Evolutionary conservation across 1,140 invertebrate genomes (phyloP).

Genomic region (Trissolcus basalis): DNA sequence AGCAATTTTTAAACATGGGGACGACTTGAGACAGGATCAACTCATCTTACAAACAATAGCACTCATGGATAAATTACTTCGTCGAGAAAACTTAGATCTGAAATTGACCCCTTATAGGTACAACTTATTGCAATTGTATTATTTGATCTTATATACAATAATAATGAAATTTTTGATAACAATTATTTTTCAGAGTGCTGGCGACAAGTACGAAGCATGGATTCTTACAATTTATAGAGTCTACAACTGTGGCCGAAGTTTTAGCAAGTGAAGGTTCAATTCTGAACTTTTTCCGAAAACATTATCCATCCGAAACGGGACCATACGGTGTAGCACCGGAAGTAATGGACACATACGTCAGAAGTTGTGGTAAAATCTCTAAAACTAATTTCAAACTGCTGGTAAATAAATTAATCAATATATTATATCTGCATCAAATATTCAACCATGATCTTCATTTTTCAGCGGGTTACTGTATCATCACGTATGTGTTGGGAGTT

Average conservation of each 20-base stretch:
- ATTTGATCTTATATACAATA: background rate
- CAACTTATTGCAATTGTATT: background rate
- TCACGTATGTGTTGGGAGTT: slow-evolving; percentile 97
- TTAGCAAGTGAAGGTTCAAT: slow-evolving; percentile 90
- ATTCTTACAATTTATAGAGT: slow-evolving; percentile 98
- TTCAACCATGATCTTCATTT: slow-evolving; percentile 17
- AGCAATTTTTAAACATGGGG: slow-evolving; percentile 98
- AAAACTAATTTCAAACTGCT: background rate
- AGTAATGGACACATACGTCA: slow-evolving; percentile 98
- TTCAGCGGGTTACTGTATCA: slow-evolving; percentile 97
- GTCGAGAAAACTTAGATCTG: slow-evolving; percentile 95
- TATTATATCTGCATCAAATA: no score
- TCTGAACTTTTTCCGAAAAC: slow-evolving; percentile 92
- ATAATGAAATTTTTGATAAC: background rate
- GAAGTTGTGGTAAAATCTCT: slow-evolving; percentile 87
- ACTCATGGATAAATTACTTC: slow-evolving; percentile 96
- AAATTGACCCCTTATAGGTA: slow-evolving; percentile 95
- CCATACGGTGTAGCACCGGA: slow-evolving; percentile 94
- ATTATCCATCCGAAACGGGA: slow-evolving; percentile 90
- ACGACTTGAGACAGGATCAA: slow-evolving; percentile 99
- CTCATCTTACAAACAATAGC: slow-evolving; percentile 98
- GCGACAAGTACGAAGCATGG: slow-evolving; percentile 68
- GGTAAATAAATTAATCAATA: no score
- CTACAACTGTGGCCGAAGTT: slow-evolving; percentile 93
- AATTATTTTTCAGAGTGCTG: slow-evolving; percentile 44